Evolutionary conservation across 2,888 invertebrate species (phyloP), one percentile per base, ranked within the genome.

Genomic region (Phanerotoma sp.): DNA sequence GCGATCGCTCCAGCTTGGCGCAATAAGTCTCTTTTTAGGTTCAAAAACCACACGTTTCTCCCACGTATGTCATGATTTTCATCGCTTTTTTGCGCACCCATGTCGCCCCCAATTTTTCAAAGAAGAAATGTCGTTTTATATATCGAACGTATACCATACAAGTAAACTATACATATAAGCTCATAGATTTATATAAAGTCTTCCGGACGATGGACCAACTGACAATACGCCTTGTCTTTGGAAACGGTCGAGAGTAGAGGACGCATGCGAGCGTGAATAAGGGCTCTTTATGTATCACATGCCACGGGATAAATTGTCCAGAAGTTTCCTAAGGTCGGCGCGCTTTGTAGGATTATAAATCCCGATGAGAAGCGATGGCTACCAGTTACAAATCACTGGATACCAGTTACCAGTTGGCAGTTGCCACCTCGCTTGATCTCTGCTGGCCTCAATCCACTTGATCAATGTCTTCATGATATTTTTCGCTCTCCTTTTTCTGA

Each of bases 231-330:
- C 20, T 33, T 15, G 11, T 10, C 40, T 42, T 35, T 49, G 21
- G 16, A 15, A 22, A 15, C 28, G 48, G 30, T 10, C 15, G 46
- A 35, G 18, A 13, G 18, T 35, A 21, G 20, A 46, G 42, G 35
- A 53, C 18, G 49, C 56, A 56, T 49, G 44, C 60, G 47, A 63
- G 63, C 60, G 63, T 62, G 61, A 63, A 60, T 60, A 60, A 60
- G 57, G 59, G 54, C 61, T 51, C 52, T 64, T 64, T 58, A 58
- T 60, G 61, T 64, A 68, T 62, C 66, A 65, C 66, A 67, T 69
- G 66, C 66, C 68, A 66, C 58, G 61, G 66, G 67, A 71, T 69
- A 71, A 71, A 71, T 71, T 71, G 71, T 66, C 68, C 70, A 69
- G 68, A 71, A 70, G 66, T 69, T 67, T 60, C 65, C 64, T 62